Evolutionary conservation across 1,140 invertebrate genomes (phyloP), one percentile per base, ranked within the genome.

Genomic region (Alviniconcha marisindica): DNA sequence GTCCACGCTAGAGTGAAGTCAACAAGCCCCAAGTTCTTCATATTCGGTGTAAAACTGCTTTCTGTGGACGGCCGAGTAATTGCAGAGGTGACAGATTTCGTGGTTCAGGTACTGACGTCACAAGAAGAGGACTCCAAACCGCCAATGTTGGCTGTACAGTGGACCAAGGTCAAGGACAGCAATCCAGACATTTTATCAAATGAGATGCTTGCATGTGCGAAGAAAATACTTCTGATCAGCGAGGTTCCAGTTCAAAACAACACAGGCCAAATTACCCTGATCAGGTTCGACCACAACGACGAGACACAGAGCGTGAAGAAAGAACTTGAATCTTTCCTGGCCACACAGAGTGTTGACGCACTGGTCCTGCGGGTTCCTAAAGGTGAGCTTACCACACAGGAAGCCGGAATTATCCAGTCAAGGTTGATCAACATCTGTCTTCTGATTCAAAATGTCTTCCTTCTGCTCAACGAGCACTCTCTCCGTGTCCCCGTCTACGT

Each of bases 1-100:
- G 74, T 84, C 44, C 73, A 84, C 78, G 56, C 83, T 2, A 56
- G 77, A 31, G n/a, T 81, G 24, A 84, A 84, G 73, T 31, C 28
- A 14, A 42, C 69, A 24, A 51, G 42, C 73, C 10, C 48, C 2
- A 48, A 60, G 15, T 24, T 73, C 60, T 86, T 73, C 18, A n/a
- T 81, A 15, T 88, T 86, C 63, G 85, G 86, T 36, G 44, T 80
- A 4, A 42, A 85, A 24, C 85, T 89, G 2, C 44, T 87, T 2
- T 81, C 84, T 31, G 38, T 76, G 3, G 85, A 85, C 24, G 89
- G 89, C 1, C 69, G 85, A 36, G 83, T 88, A 4, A 84, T 89
- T 28, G 86, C 83, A n/a, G 87, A 88, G 71, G 24, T 84, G 33
- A 78, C 56, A 4, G 83, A 81, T 21, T 73, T 84, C 10, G 56